Evolutionary conservation across 2,113 vertebrate genomes (phyloP), one percentile per base, ranked within the genome.

Genomic region (Oceanites oceanicus): DNA sequence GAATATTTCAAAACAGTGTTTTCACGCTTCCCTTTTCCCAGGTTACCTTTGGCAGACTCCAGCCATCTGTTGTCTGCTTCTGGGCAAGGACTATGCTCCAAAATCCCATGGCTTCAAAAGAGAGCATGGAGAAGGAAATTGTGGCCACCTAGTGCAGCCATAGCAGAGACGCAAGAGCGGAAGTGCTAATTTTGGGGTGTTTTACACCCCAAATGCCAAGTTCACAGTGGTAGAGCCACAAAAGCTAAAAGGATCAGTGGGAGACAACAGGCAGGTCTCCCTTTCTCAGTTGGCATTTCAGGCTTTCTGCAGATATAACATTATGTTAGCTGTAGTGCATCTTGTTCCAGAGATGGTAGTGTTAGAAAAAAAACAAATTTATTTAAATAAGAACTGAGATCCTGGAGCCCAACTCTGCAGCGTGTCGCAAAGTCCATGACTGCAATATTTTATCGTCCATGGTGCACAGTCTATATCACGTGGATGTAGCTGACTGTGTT

Each of bases 371-470:
- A 73, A 45, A 0, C 11, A 16, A 3, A 68, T 97, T 97, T 96
- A 95, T 97, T 97, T 96, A 97, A 97, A 97, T 97, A 93, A 94
- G 63, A 90, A 62, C 70, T 58, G 77, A 94, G 62, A 53, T 86
- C 49, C 74, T 55, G 50, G 81, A 87, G 74, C 53, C 61, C 50
- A 52, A 32, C 59, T 71, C 61, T 62, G 86, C 76, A 87, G 68
- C 56, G 2, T 6, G 1, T 36, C 67, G 25, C 45, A 23, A n/a
- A 88, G 59, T 73, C 90, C n/a, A 0, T n/a, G 67, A 45, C 74
- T 34, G 36, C 15, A 5, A 3, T 89, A 25, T 9, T 59, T 93
- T 25, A 23, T 52, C 1, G 0, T 52, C 67, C 0, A 0, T 50
- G 75, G 45, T 68, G 62, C 61, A n/a, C 45, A 67, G 78, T 20